Percentiles rank a stretch among this genome's conserved stretches.
Evolutionary conservation across 2,888 invertebrate species (phyloP).

Genomic region (Lysandra coridon): DNA sequence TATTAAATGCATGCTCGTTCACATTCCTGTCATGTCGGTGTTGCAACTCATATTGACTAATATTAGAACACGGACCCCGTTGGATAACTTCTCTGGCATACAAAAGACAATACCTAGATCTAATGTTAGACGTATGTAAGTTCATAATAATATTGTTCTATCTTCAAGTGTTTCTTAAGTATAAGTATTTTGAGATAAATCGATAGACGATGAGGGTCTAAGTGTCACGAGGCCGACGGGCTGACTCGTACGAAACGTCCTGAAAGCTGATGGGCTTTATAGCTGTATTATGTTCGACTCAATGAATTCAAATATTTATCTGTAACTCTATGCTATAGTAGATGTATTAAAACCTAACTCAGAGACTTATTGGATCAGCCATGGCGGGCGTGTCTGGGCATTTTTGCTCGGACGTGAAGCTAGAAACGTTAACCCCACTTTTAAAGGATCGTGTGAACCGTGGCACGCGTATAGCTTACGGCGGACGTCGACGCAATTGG

Average conservation of each 20-base stretch:
- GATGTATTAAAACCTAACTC: conserved; percentile 23
- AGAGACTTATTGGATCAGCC: conserved; percentile 30
- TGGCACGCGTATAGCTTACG: background rate
- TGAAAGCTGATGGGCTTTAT: conserved; percentile 37
- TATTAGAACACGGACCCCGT: conserved; percentile 57
- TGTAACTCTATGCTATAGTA: conserved; percentile 31
- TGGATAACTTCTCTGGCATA: conserved; percentile 74
- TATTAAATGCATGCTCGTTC: conserved; percentile 56
- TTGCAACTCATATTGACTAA: conserved; percentile 47
- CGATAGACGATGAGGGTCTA: conserved; percentile 64
- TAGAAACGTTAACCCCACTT: conserved; percentile 19
- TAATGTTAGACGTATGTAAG: conserved; percentile 79
- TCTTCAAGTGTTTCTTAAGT: conserved; percentile 77
- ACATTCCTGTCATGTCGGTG: conserved; percentile 60
- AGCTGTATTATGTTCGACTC: conserved; percentile 33
- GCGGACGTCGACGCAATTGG: conserved; percentile 55
- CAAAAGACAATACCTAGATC: conserved; percentile 82
- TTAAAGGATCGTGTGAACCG: conserved; percentile 13
- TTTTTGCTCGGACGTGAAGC: conserved; percentile 25
- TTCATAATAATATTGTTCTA: conserved; percentile 76
- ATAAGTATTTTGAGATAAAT: conserved; percentile 72
- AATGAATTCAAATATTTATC: conserved; percentile 32
- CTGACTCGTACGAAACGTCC: conserved; percentile 22
- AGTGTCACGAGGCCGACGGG: conserved; percentile 46
- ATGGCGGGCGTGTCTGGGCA: conserved; percentile 17